Evolutionary conservation across 37 sponge, comb jelly and placozoan genomes (phyloP).

Genomic region (Bolinopsis microptera): DNA sequence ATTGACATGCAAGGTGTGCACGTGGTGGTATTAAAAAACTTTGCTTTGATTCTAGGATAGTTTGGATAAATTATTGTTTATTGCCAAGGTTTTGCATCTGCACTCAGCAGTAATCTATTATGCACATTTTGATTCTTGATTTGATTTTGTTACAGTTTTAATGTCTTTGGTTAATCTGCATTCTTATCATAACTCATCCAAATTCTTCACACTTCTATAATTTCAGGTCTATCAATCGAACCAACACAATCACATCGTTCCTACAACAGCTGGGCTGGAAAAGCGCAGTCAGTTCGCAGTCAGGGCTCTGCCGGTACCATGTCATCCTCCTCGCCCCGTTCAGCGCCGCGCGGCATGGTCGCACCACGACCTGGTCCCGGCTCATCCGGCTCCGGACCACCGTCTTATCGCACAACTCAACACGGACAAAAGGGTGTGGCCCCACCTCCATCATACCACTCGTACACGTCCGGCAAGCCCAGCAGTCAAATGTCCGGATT

Average conservation of each 20-base stretch:
- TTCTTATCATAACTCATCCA: no score
- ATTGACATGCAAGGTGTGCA: no score
- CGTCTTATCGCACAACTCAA: not conserved
- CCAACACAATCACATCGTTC: not conserved
- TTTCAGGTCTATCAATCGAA: constrained; percentile 30
- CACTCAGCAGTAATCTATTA: no score
- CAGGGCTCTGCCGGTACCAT: constrained; percentile 39
- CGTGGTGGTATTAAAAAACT: no score
- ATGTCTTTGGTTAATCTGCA: no score
- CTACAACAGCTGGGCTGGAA: constrained; percentile 27
- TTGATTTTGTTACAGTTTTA: no score
- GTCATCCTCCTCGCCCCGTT: constrained; percentile 24
- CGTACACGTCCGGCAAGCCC: not conserved
- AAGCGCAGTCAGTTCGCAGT: not conserved
- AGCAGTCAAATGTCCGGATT: not conserved
- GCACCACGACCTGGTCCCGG: not conserved
- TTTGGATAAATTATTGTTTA: no score
- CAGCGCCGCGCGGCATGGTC: constrained; percentile 15
- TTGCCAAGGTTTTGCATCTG: no score
- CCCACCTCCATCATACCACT: constrained; percentile 34
- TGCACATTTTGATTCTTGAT: no score
- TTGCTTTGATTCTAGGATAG: no score
- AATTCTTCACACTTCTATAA: no score
- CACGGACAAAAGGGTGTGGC: not conserved
- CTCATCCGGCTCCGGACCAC: not conserved